A percentile compares a stretch with the other conserved stretches of the same genome.
phyloP scores from a whole-genome alignment of 1,140 invertebrate species.

The Drosophila kanapiae region DNA sequence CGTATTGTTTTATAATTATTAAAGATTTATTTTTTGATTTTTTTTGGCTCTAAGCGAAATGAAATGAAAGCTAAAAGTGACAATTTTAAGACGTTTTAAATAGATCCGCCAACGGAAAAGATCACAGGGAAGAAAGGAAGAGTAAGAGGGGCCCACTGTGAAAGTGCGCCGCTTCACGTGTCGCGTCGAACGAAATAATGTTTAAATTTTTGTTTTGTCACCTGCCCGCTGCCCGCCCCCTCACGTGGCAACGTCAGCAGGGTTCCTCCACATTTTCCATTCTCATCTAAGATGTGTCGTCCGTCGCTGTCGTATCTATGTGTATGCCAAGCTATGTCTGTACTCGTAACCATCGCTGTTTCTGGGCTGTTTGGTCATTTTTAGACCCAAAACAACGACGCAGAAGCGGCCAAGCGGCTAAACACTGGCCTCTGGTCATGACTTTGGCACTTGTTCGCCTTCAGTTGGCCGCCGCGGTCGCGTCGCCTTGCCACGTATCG shows the following conservation, averaged over 20 bases:
- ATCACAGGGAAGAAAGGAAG: conserved; percentile 25
- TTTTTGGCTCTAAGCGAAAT: neutral
- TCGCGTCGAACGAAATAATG: conserved; percentile 47
- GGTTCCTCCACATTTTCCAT: conserved; percentile 38
- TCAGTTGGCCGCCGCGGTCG: conserved; percentile 51
- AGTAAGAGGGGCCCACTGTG: neutral
- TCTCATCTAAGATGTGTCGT: conserved; percentile 44
- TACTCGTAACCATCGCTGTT: conserved; percentile 34
- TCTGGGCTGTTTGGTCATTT: conserved; percentile 33
- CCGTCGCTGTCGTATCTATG: conserved; percentile 32
- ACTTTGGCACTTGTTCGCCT: conserved; percentile 63
- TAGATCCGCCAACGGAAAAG: conserved; percentile 33
- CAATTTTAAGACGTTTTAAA: conserved; percentile 39
- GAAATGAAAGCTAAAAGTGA: conserved; percentile 33
- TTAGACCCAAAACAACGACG: conserved; percentile 55
- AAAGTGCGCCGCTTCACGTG: conserved; percentile 58
- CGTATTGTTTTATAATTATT: conserved; percentile 14
- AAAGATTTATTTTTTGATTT: neutral
- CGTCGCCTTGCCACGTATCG: conserved; percentile 23
- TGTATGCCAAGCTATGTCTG: conserved; percentile 21
- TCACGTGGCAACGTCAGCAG: conserved; percentile 64
- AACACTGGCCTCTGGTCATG: conserved; percentile 60
- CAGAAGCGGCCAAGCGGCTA: conserved; percentile 31
- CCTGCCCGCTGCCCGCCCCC: conserved; percentile 7
- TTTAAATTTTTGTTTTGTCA: conserved; percentile 23